A percentile compares a stretch with the other conserved stretches of the same genome.
Conservation (phyloP, 2,888 invertebrate species). For the Muschampia plurimacula region DNA sequence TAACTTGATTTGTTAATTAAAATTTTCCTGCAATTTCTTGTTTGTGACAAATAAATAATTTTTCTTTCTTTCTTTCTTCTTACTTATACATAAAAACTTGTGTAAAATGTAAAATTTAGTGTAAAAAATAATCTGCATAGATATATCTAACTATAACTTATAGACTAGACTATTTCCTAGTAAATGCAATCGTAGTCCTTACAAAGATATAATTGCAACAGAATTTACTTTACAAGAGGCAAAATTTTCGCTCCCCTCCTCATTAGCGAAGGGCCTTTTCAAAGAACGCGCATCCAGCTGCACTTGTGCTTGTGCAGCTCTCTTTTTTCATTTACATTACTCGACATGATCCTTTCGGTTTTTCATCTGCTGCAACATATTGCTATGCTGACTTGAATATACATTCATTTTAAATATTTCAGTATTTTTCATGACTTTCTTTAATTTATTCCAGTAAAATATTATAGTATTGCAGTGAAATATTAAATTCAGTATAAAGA, state of each 20-base stretch:
- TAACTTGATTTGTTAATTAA: no score
- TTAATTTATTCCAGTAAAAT: not conserved
- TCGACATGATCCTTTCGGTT: not conserved
- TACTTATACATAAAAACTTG: no score
- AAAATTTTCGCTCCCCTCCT: constrained; percentile 51
- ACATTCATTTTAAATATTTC: not conserved
- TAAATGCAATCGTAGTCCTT: constrained; percentile 6
- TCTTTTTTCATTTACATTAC: constrained; percentile 41
- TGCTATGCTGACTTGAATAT: not conserved
- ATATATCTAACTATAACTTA: not conserved
- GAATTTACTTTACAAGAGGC: constrained; percentile 51
- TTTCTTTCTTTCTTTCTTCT: no score
- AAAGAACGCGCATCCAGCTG: constrained; percentile 50
- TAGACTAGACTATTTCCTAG: not conserved
- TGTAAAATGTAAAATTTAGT: not conserved
- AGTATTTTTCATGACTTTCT: not conserved
- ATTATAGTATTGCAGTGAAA: not conserved
- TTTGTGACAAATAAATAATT: no score
- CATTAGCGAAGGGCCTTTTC: constrained; percentile 52
- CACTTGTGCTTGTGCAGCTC: constrained; percentile 24
- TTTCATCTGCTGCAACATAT: constrained; percentile 1
- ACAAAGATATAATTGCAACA: constrained; percentile 46
- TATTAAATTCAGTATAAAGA: no score
- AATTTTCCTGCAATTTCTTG: no score
- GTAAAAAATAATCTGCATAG: not conserved